Evolutionary conservation across 2,797 vertebrate genomes (phyloP).

Genomic region (Pteropus rufus): DNA sequence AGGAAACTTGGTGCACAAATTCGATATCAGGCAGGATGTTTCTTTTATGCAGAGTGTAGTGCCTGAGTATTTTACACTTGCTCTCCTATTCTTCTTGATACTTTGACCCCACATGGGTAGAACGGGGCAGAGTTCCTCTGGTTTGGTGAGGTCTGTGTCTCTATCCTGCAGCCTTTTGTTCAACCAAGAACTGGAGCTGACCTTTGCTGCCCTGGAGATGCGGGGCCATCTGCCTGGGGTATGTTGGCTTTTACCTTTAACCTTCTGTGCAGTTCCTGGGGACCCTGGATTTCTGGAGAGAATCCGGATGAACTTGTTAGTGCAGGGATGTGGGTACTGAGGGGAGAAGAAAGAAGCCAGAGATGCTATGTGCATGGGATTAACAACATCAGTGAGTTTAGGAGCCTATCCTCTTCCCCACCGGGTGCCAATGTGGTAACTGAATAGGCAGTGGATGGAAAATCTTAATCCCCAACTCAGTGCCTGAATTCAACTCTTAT

Average conservation of each 20-base stretch:
- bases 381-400: not conserved
- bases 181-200: not conserved
- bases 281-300: not conserved
- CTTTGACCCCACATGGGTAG: rapidly evolving
- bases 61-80: not conserved
- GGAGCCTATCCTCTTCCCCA: not conserved
- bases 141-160: not conserved
- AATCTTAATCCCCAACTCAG: not conserved
- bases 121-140: not conserved
- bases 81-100: not conserved
- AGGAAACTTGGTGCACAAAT: not conserved
- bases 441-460: not conserved
- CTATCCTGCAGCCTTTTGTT: not conserved
- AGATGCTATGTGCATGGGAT: not conserved
- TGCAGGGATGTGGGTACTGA: not conserved
- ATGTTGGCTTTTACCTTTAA: not conserved
- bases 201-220: not conserved
- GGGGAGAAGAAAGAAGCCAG: not conserved
- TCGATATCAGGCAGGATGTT: not conserved
- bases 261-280: not conserved
- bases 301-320: not conserved
- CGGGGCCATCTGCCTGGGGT: not conserved
- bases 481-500: not conserved
- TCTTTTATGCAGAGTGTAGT: not conserved
- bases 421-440: not conserved